Percentiles rank a stretch among this genome's conserved stretches.
Conservation (phyloP, 2,888 invertebrate species). For the Amphimallon solstitiale region DNA sequence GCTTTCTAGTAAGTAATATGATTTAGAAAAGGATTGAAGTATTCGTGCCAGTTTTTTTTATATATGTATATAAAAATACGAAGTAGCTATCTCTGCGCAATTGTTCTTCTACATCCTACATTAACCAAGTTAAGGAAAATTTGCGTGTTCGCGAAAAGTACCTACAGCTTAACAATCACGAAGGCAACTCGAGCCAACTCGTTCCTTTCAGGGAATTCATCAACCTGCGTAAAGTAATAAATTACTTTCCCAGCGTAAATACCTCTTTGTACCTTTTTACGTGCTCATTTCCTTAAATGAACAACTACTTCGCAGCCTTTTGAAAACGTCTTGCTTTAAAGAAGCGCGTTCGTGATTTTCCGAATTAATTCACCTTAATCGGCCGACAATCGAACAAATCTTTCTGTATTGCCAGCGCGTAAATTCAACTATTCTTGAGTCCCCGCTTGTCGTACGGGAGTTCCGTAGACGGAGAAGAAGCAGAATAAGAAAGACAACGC, state of each 20-base stretch:
- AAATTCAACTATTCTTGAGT: conserved; percentile 10
- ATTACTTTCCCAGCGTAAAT: conserved; percentile 22
- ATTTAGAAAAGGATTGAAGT: too few species aligned
- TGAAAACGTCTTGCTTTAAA: conserved; percentile 18
- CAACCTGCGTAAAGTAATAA: conserved; percentile 17
- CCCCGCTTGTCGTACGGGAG: background rate
- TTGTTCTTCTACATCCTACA: too few species aligned
- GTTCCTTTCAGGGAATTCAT: too few species aligned
- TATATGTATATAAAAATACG: too few species aligned
- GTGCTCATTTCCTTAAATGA: conserved; percentile 28
- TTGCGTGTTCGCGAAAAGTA: too few species aligned
- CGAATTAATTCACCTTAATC: conserved; percentile 32
- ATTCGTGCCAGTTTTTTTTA: too few species aligned
- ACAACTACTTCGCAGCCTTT: conserved; percentile 8
- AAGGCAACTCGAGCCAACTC: too few species aligned
- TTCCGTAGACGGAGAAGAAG: background rate
- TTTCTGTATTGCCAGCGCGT: background rate
- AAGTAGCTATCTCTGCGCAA: too few species aligned
- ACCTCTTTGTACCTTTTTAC: conserved; percentile 28
- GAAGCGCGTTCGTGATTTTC: conserved; percentile 26
- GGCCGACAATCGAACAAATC: conserved; percentile 32
- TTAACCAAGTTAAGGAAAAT: too few species aligned
- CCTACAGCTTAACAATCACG: too few species aligned
- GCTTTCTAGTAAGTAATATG: too few species aligned
- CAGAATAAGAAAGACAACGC: too few species aligned